These are phyloP conservation scores for Spodoptera littoralis DNA, from an alignment of 2,888 invertebrate species.

Conservation along the genomic window DNA sequence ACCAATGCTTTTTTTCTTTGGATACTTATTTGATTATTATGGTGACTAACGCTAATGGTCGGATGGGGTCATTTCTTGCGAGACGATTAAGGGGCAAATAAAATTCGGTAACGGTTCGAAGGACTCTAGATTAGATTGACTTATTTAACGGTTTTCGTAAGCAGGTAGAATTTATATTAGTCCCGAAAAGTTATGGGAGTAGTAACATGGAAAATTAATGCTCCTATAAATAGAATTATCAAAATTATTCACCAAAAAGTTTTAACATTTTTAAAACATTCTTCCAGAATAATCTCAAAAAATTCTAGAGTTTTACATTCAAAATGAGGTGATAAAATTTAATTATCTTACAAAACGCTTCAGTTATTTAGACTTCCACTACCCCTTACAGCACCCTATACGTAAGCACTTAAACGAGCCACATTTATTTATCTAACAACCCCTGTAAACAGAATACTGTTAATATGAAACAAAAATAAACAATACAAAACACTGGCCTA, in stretches of 20 bases:
- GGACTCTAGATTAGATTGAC: slow-evolving; percentile 19
- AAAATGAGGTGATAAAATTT: no score
- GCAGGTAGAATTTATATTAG: background rate
- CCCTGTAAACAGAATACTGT: slow-evolving; percentile 52
- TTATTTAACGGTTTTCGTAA: background rate
- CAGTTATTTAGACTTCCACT: background rate
- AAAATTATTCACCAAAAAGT: no score
- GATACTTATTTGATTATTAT: slow-evolving; percentile 68
- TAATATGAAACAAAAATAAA: slow-evolving; percentile 74
- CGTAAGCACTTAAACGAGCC: slow-evolving; percentile 24
- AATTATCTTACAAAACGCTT: background rate
- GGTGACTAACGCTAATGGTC: slow-evolving; percentile 49
- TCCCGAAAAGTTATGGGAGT: background rate
- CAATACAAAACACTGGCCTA: slow-evolving; percentile 67
- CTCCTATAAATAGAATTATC: no score
- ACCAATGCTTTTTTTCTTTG: slow-evolving; percentile 74
- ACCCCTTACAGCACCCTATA: slow-evolving; percentile 11
- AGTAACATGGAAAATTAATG: no score
- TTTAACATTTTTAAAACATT: no score
- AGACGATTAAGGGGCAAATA: slow-evolving; percentile 27
- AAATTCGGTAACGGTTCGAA: slow-evolving; percentile 33
- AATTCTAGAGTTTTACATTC: no score
- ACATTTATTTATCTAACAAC: slow-evolving; percentile 35
- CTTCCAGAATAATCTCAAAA: no score
- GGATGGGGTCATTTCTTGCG: slow-evolving; percentile 23